Evolutionary conservation across 1,140 invertebrate genomes (phyloP), one percentile per base, ranked within the genome.

Genomic region (Hylaeus anthracinus): DNA sequence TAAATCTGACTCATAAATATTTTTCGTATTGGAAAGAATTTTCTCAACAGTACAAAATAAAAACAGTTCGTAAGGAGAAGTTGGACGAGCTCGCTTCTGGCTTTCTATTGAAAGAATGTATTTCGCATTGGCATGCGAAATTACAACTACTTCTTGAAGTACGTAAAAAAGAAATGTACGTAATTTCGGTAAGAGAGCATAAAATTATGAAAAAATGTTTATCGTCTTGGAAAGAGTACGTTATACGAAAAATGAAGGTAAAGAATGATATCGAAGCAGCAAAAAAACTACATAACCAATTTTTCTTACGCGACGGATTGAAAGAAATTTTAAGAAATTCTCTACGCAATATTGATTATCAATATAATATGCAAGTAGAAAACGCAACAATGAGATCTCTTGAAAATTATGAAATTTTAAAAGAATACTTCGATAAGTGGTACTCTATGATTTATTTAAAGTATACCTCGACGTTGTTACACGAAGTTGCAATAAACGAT

Each of bases 361-460:
- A 37, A 53, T 15, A 39, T 3, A 53, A 65, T 10, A 53, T 74
- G 37, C 78, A 74, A 80, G 26, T 80, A 37, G 12, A 74, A 26
- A 39, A 51, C 41, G 61, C 12, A 43, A 3, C 5, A 26, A 67
- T 8, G 4, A 74, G 55, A 26, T 80, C 45, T 41, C 58, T 66
- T 3, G 10, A 60, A 26, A 75, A 75, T 67, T 61, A 67, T 5
- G 72, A 80, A 55, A 67, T 74, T 67, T 51, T 80, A 14, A 75
- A 67, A 26, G 45, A 67, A 9, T 69, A 80, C 1, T 80, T 80
- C 1, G 37, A 75, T 12, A 80, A 53, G 5, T 80, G 78, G 72
- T 12, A 75, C 1, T 55, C 12, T 0, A 12, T 67, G 3, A 45
- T 80, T 67, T 74, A 74, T 61, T 37, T 65, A 53, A 69, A 75